Evolutionary conservation across 2,888 invertebrate species (phyloP), one percentile per base, ranked within the genome.

Genomic region (Clepsis dumicolana): DNA sequence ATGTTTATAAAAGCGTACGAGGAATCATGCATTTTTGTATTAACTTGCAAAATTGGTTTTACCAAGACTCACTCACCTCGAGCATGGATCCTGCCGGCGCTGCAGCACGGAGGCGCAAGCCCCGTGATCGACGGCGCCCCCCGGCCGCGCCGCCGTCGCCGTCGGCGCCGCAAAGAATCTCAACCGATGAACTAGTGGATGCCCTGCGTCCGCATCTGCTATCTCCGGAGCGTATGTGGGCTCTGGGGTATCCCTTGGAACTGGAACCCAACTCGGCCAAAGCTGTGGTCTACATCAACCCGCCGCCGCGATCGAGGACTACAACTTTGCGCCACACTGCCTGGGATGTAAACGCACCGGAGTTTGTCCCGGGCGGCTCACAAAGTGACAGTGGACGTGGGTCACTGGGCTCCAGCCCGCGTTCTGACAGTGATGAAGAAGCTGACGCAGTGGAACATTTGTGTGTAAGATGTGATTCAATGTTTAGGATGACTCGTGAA

Each of bases 211-310:
- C 94, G 65, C 96, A 96, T 85, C 81, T 95, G 21, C 91, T 97
- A 59, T 94, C 94, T 25, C 91, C 93, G 7, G 94, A 95, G 74
- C 94, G 95, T 70, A 90, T 97, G 86, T 91, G 95, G 74, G 94
- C 94, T 12, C 93, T 96, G 72, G 97, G 97, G 1, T 97, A 96
- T 80, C 97, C 97, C 0, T 90, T 96, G 7, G 95, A 96, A 77
- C 94, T 95, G 72, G 93, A 94, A 59, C 84, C 94, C 10, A 93
- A 94, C 73, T 95, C 95, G 1, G 95, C 94, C 44, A 94, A 94
- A 76, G 96, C 95, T 5, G 94, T 96, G 74, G 94, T 96, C 64
- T 95, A 95, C 80, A 95, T 95, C 66, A 90, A 90, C 78, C 94
- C 94, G 64, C 88, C 94, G 77, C 94, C 94, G 68, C 90, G 94